Base-by-base conservation (phyloP, 2,888 invertebrate genomes). In the Melanotus villosus region DNA sequence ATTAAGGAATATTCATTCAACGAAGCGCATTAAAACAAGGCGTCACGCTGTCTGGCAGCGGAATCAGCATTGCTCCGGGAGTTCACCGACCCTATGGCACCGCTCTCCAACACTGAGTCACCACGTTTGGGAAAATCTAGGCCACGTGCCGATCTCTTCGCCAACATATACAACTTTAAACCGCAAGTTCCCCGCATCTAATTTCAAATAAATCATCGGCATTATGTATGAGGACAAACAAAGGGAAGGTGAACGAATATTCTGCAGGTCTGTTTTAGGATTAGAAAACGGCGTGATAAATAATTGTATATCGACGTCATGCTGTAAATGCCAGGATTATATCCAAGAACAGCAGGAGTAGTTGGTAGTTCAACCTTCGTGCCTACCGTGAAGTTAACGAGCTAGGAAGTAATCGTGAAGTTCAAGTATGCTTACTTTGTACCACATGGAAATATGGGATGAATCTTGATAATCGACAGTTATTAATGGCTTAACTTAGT, bases 31-130 rank as follows among this genome's bases (percentile, higher is more conserved):
- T 70, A 74, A 73, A 73, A 74, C 68, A 75, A 73, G 78, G 79
- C 79, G 80, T 78, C 80, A 79, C 76, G 79, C 80, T 77, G 80
- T 80, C 80, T 80, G 78, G 75, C 74, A 77, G 73, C 76, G 71
- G 71, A 72, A 16, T 18, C 7, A 2, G 23, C 73, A 66, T 68
- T 72, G 72, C 74, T 71, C 73, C 75, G 73, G 76, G 73, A 73
- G 79, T 79, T 80, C 80, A 75, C 62, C 78, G 80, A 80, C 80
- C 79, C 75, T 69, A 62, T 67, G 75, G 65, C 70, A 72, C 72
- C 75, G 75, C 75, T 75, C 73, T 76, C 73, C 75, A 75, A 73
- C 43, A 47, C 70, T 72, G 72, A 70, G 47, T 66, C 67, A 65
- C 63, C 21, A 38, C 66, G 54, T 69, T 45, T 57, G 54, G 62